Evolutionary conservation across 2,888 invertebrate genomes (phyloP).

Genomic region (Shargacucullia verbasci): DNA sequence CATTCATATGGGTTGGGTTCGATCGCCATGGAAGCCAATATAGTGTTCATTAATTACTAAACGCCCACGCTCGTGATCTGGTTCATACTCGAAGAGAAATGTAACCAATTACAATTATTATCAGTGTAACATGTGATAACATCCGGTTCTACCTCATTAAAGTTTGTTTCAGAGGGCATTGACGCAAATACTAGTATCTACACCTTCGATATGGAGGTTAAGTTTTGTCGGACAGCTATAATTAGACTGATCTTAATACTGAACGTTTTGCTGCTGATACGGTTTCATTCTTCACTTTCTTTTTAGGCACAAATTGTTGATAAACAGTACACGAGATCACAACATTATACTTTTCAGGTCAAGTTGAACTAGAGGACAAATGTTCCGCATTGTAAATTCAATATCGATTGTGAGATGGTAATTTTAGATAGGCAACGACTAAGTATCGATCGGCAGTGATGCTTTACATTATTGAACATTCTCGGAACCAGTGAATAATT

Average conservation of each 20-base stretch:
- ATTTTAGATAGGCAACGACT: slow-evolving; percentile 12
- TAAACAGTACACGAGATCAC: too few relatives aligned
- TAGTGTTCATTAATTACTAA: slow-evolving; percentile 14
- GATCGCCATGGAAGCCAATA: slow-evolving; percentile 38
- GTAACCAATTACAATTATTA: slow-evolving; percentile 38
- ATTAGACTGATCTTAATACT: slow-evolving; percentile 9
- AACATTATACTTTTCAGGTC: background rate
- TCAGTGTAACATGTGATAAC: slow-evolving; percentile 43
- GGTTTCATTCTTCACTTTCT: background rate
- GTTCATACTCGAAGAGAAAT: slow-evolving; percentile 25
- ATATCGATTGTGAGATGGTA: slow-evolving; percentile 23
- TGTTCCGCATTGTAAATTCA: slow-evolving; percentile 16
- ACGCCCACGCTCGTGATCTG: slow-evolving; percentile 24
- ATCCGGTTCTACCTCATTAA: slow-evolving; percentile 55
- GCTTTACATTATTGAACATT: slow-evolving; percentile 32
- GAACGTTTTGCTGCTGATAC: background rate
- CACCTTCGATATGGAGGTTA: slow-evolving; percentile 35
- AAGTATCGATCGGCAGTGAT: slow-evolving; percentile 11
- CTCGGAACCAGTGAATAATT: slow-evolving; percentile 13
- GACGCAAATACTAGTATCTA: slow-evolving; percentile 62
- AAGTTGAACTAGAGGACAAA: slow-evolving; percentile 25
- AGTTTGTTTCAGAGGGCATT: slow-evolving; percentile 61
- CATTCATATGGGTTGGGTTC: slow-evolving; percentile 32
- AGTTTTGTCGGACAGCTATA: slow-evolving; percentile 27
- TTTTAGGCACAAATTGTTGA: too few relatives aligned